Conservation (phyloP, 2,113 vertebrate species). For the Plestiodon gilberti region DNA sequence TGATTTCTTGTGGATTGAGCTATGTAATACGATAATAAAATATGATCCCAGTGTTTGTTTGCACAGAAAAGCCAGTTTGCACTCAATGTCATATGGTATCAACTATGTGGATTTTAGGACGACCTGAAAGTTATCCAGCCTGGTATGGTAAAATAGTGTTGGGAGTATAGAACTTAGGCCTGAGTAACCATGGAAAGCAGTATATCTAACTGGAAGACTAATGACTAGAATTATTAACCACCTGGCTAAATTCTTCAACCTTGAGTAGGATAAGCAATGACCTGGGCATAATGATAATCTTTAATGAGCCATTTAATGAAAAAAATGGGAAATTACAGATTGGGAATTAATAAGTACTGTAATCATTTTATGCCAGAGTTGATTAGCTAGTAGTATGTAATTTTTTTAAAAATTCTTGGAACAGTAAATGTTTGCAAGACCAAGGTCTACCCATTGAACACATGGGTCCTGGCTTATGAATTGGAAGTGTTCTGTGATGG, state of each 20-base stretch:
- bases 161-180: not conserved
- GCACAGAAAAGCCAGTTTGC: not conserved
- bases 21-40: not conserved
- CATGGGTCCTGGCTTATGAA: not conserved
- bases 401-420: not conserved
- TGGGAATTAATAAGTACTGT: not conserved
- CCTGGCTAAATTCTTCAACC: slow-evolving; percentile 16
- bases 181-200: not conserved
- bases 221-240: slow-evolving; percentile 24
- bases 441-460: not conserved
- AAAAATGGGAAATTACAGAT: not conserved
- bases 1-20: not conserved
- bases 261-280: slow-evolving; percentile 2
- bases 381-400: not conserved
- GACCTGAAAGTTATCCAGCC: not conserved
- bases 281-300: slow-evolving; percentile 14
- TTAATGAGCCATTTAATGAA: slow-evolving; percentile 29
- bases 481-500: not conserved
- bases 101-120: not conserved
- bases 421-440: not conserved
- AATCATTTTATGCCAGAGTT: not conserved
- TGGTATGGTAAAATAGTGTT: not conserved
- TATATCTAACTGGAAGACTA: not conserved
- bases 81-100: not conserved
- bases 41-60: not conserved